These are phyloP conservation scores for Drosophila ezoana DNA, from an alignment of 2,888 invertebrate species.

Conservation along the genomic window DNA sequence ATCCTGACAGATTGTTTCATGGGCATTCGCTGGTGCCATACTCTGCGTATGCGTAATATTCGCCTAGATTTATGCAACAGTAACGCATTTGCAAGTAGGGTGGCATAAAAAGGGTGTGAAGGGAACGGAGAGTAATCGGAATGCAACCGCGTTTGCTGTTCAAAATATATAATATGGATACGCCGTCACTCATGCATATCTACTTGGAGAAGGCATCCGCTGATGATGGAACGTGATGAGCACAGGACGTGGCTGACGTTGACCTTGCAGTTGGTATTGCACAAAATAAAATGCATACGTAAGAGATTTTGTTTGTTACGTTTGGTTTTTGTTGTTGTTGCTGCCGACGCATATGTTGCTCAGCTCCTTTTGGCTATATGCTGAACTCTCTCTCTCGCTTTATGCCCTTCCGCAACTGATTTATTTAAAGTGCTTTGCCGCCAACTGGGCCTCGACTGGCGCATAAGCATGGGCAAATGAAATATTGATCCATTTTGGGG, in stretches of 20 bases:
- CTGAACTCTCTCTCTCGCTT: background rate
- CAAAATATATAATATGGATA: conserved; percentile 50
- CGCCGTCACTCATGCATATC: conserved; percentile 52
- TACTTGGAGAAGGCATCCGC: conserved; percentile 23
- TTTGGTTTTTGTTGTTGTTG: conserved; percentile 12
- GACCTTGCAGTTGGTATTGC: conserved; percentile 65
- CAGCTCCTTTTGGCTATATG: conserved; percentile 9
- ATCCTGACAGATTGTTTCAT: conserved; percentile 45
- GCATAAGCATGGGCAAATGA: conserved; percentile 40
- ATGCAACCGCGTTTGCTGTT: conserved; percentile 15
- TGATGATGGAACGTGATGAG: conserved; percentile 44
- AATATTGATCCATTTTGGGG: conserved; percentile 71
- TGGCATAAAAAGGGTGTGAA: background rate
- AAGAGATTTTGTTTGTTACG: conserved; percentile 26
- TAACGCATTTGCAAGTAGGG: conserved; percentile 23
- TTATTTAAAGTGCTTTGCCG: conserved; percentile 63
- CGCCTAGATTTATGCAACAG: conserved; percentile 63
- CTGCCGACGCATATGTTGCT: conserved; percentile 29
- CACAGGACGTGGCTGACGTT: conserved; percentile 23
- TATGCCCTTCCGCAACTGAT: conserved; percentile 37
- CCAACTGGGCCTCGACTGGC: conserved; percentile 25
- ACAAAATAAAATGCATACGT: conserved; percentile 41
- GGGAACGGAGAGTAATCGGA: too few relatives aligned
- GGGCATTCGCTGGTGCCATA: conserved; percentile 23
- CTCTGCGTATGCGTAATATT: conserved; percentile 59